Evolutionary conservation across 2,113 vertebrate species (phyloP), one percentile per base, ranked within the genome.

Genomic region (Periophthalmodon schlosseri): DNA sequence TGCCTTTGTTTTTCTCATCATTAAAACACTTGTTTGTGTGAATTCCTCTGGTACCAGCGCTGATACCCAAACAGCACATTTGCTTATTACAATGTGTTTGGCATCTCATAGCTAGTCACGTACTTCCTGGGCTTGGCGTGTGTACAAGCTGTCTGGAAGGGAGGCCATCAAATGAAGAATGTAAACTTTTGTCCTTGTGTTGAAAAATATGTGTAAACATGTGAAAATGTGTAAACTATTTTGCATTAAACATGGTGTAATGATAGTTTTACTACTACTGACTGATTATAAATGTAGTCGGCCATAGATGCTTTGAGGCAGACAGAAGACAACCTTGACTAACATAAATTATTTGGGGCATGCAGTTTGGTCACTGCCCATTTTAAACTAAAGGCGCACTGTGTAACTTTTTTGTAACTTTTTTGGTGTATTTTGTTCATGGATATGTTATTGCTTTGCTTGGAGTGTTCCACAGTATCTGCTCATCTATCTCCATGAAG

Each of bases 41-140:
- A 69, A 47, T 69, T 70, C 46, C 49, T 61, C 28, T 75, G 69
- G 80, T 70, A 66, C 54, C 15, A 67, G 14, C 28, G 7, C 54
- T 21, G 84, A 81, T 73, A 78, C 65, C 24, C 14, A 46, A 46
- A 56, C 61, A 56, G 33, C 39, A 64, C 21, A 74, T 69, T 69
- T 18, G 67, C 63, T 34, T 69, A 70, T 58, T 39, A 54, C 36
- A 39, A n/a, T 64, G 65, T 56, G 72, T 74, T 78, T 73, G 69
- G 44, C 73, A 12, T 64, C 54, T 71, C 39, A 12, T 58, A 23
- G 20, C 46, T 47, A 24, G 78, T 86, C 84, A 86, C 70, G 64
- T 72, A 78, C 68, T 61, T 77, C 49, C 61, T 69, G 47, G 49
- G 70, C 68, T 69, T 50, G n/a, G 13, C 67, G n/a, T 23, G 49